Evolutionary conservation across 2,797 vertebrate genomes (phyloP).

Genomic region (Tapera naevia): DNA sequence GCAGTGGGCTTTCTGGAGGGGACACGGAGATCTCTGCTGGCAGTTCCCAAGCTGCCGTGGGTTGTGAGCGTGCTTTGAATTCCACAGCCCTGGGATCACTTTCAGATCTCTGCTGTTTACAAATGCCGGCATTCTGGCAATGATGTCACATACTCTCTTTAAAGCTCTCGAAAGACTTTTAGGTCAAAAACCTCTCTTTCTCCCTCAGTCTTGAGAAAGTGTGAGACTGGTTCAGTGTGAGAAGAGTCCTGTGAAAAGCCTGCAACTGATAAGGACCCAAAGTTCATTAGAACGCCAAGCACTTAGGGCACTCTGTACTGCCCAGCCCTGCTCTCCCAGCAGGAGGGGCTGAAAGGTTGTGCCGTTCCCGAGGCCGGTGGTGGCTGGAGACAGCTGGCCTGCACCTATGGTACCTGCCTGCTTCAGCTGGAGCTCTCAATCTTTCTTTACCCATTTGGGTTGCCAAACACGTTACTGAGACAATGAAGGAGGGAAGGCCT

Average conservation of each 20-base stretch:
- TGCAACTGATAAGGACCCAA: background rate
- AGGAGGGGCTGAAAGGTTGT: background rate
- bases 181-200: slow-evolving; percentile 16
- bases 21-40: background rate
- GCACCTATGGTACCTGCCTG: background rate
- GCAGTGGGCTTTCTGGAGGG: background rate
- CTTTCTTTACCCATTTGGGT: background rate
- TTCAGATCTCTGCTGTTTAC: background rate
- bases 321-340: background rate
- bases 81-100: slow-evolving; percentile 56
- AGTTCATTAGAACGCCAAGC: background rate
- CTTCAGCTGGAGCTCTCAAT: background rate
- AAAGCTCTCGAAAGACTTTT: slow-evolving; percentile 15
- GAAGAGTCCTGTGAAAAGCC: background rate
- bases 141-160: slow-evolving; percentile 50
- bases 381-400: background rate
- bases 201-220: slow-evolving; percentile 18
- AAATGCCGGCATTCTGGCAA: background rate
- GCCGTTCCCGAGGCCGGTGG: background rate
- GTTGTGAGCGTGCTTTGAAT: slow-evolving; percentile 47
- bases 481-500: background rate
- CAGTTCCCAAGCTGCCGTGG: slow-evolving; percentile 26
- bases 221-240: background rate
- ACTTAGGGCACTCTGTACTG: background rate
- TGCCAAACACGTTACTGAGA: background rate